Evolutionary conservation across 2,888 invertebrate genomes (phyloP), one percentile per base, ranked within the genome.

Genomic region (Eudemis profundana): DNA sequence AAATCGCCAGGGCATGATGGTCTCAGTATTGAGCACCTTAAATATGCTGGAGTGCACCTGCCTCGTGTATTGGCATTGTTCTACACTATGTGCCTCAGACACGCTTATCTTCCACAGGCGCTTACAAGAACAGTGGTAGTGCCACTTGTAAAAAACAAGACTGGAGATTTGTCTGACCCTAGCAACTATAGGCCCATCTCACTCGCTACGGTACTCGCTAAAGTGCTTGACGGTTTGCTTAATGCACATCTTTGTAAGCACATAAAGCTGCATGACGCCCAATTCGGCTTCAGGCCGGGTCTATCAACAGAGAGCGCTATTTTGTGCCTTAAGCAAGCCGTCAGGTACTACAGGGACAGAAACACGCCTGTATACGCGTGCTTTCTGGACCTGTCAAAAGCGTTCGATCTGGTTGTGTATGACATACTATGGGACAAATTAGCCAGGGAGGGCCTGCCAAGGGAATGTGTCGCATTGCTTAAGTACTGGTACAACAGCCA

Each of bases 301-400:
- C 44, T 44, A 5, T 44, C 44, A 19, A 44, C 44, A 3, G 44
- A 44, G 12, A 44, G 15, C 19, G 44, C 44, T 12, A 44, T 44
- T 5, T 15, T 44, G 44, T 44, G 44, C 44, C 44, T 44, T 44
- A 44, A 44, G 44, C 44, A 44, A 8, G 15, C 44, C 2, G 44
- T 44, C 44, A 44, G 19, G 44, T 44, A 44, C 44, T 44, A 44
- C 12, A 44, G 5, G 44, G 44, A 44, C 19, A 44, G 44, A 44
- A 44, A 44, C 44, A 44, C 44, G 19, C 44, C 44, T 4, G 19
- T 44, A 2, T 44, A 19, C 19, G 44, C 44, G 15, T 44, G 19
- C 3, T 44, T 44, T 15, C 10, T 29, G 29, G 29, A 29, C 10
- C 29, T 29, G 29, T 29, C 29, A 7, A 29, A 29, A 29, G 29